A percentile compares a stretch with the other conserved stretches of the same genome.
phyloP scores from a whole-genome alignment of 1,140 invertebrate species.

The Conus ventricosus region DNA sequence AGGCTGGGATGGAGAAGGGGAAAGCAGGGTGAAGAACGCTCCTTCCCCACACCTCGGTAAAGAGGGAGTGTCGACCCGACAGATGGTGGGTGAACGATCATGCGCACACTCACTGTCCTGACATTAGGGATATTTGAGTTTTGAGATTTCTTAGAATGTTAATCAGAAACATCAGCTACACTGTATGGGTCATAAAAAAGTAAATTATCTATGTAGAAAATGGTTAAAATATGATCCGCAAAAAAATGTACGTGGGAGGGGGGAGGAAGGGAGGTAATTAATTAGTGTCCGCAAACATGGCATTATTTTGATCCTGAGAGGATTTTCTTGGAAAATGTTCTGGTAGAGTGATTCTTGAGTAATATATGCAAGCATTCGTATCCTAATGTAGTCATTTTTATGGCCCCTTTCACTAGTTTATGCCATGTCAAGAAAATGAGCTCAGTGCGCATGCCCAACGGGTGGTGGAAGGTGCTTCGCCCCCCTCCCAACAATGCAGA shows the following conservation, averaged over 20 bases:
- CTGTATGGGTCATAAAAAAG: not conserved
- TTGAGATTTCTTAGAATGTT: not conserved
- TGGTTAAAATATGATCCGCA: not conserved
- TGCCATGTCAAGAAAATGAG: not conserved
- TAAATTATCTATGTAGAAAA: not conserved
- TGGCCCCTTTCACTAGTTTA: not conserved
- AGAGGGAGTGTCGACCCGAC: not conserved
- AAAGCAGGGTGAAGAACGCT: not conserved
- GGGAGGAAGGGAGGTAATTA: not conserved
- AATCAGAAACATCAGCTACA: not conserved
- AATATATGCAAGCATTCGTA: not conserved
- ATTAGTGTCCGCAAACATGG: not conserved
- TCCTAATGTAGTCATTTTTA: not conserved
- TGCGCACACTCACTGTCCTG: not conserved
- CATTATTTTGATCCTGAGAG: not conserved
- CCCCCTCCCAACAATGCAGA: not conserved
- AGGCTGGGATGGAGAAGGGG: not conserved
- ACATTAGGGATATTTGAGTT: not conserved
- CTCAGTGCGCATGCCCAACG: not conserved
- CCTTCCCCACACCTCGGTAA: not conserved
- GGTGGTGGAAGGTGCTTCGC: not conserved
- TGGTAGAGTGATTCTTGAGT: not conserved
- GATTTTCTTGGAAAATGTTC: not conserved
- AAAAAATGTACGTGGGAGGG: not conserved
- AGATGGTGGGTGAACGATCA: constrained; percentile 2